Percentiles rank a stretch among this genome's conserved stretches.
Conservation (phyloP, 2,113 vertebrate genomes). For the Brienomyrus longianalis region DNA sequence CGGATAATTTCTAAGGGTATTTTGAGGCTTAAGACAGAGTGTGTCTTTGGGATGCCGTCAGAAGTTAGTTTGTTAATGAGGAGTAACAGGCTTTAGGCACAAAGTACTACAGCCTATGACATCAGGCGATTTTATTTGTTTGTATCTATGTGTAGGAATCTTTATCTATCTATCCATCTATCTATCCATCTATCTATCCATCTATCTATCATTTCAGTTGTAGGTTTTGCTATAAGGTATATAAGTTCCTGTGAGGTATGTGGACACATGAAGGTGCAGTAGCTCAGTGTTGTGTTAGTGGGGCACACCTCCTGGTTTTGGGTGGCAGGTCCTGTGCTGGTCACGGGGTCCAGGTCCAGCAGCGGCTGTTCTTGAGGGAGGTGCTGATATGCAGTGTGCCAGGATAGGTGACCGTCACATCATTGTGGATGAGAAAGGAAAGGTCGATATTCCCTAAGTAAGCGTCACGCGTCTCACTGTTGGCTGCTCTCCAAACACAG, state of each 20-base stretch:
- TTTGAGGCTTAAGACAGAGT: neutral
- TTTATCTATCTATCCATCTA: no score
- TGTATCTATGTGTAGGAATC: neutral
- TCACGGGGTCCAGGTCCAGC: neutral
- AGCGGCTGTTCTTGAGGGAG: neutral
- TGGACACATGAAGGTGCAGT: neutral
- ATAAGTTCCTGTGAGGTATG: neutral
- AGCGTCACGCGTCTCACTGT: constrained; percentile 1
- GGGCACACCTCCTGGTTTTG: neutral
- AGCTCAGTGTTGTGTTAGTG: neutral
- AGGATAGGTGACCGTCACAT: neutral
- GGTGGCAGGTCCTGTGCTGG: neutral
- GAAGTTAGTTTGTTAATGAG: neutral
- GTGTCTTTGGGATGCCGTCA: neutral
- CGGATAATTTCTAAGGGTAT: neutral
- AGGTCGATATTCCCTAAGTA: neutral
- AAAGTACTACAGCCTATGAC: neutral
- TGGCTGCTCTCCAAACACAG: constrained; percentile 50
- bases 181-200: no score
- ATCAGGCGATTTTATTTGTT: neutral
- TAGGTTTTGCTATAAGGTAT: neutral
- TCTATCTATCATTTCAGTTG: neutral
- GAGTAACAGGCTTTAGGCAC: neutral
- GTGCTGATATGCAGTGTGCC: neutral
- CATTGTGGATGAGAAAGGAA: neutral